Evolutionary conservation across 2,888 invertebrate genomes (phyloP).

Genomic region (Sycophila texana): DNA sequence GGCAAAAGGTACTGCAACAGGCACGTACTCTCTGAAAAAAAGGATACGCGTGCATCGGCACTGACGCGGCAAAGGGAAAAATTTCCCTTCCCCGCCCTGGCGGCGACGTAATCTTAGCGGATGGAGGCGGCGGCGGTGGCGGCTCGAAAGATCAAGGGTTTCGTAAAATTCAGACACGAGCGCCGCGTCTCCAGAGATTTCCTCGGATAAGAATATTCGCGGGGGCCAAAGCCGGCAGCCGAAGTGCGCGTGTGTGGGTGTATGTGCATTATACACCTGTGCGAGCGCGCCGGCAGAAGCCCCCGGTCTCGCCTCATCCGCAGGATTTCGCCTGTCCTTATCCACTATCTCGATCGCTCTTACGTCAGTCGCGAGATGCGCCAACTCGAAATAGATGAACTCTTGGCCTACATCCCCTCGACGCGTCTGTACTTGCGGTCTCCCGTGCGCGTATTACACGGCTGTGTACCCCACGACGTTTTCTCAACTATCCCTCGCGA

Average conservation of each 20-base stretch:
- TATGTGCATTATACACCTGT: neutral
- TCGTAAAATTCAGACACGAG: constrained; percentile 30
- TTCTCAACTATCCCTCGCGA: neutral
- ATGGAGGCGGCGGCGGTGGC: neutral
- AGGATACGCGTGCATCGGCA: neutral
- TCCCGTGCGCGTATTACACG: neutral
- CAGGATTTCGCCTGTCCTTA: constrained; percentile 64
- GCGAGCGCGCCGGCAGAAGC: neutral
- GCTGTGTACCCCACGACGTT: constrained; percentile 1
- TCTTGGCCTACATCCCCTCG: constrained; percentile 71
- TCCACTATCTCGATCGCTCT: constrained; percentile 68
- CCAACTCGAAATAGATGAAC: constrained; percentile 73
- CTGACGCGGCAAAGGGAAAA: constrained; percentile 28
- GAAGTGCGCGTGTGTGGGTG: too few relatives aligned
- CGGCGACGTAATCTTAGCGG: constrained; percentile 20
- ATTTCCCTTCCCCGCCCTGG: constrained; percentile 2
- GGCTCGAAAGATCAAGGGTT: constrained; percentile 45
- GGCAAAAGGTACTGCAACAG: neutral
- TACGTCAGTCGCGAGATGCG: constrained; percentile 64
- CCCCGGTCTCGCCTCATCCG: constrained; percentile 12
- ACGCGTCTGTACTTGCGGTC: neutral
- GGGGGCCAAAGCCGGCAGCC: neutral
- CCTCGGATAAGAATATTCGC: constrained; percentile 30
- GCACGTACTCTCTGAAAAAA: neutral
- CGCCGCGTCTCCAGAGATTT: constrained; percentile 43